Base-by-base conservation (phyloP, 2,797 vertebrate genomes). In the Neosilurus mollespiculum region DNA sequence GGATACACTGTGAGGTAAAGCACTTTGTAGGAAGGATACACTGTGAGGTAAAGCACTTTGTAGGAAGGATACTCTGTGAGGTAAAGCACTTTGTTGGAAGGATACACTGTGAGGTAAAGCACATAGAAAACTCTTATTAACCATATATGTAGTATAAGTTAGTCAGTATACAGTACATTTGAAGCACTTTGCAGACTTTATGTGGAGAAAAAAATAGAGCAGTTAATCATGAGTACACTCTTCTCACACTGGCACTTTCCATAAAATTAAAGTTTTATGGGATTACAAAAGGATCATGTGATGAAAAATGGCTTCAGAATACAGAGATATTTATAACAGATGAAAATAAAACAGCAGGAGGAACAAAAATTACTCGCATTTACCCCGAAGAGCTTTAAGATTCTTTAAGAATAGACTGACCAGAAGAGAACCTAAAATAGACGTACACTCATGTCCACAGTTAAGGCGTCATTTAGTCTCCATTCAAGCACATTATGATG, bases 261-360 rank as follows among this genome's bases (percentile, higher is more conserved):
- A 43, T 67, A 34, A 83, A 78, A 78, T 70, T 67, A 67, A 59
- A 78, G n/a, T 71, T 78, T 67, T 66, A 78, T 78, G 75, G 4
- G 75, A 83, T 78, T 83, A 78, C 64, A 70, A 62, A 83, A 70
- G 82, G 73, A 78, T 58, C 70, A 6, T 64, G 14, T 78, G 37
- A 78, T 10, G 59, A 78, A 51, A 78, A 62, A 78, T 64, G 49
- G 58, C 59, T 78, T 8, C 37, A 30, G 54, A 70, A 70, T 66
- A 34, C 0, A 11, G 49, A 78, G 78, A 80, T 80, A 81, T 81
- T 81, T 81, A 71, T 70, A 81, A 61, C 54, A 51, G n/a, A 70
- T 14, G 2, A 37, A 83, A 49, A 67, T n/a, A n/a, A n/a, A n/a
- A n/a, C n/a, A n/a, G n/a, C n/a, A n/a, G n/a, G n/a, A n/a, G n/a